Base-by-base conservation (phyloP, 2,797 vertebrate species). In the Tenualosa thibaudeaui region DNA sequence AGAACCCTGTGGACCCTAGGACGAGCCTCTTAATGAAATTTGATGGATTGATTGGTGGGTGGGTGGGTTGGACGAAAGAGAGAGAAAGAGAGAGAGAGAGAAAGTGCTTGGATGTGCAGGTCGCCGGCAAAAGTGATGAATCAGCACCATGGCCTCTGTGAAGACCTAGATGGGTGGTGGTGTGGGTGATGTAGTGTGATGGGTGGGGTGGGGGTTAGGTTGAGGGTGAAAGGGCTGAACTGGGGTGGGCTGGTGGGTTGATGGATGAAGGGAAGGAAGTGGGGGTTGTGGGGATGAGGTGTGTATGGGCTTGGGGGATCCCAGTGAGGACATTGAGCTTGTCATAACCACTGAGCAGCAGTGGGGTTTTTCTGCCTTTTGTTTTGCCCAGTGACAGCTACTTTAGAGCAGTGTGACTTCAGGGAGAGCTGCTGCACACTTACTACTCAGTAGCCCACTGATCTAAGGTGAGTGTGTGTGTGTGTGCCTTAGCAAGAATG, bases 81-180 rank as follows among this genome's bases (percentile, higher is more conserved):
- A 19, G 8, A 19, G 5, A 12, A 0, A 65, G 65, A 13, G 26
- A 12, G 62, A 26, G 54, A 68, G 31, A 81, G 51, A 81, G 65
- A 85, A 86, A 78, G 68, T 81, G 81, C 82, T 85, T 71, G 51
- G 75, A 89, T 37, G 22, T 31, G 65, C 83, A 83, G 88, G 81
- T 91, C 87, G 87, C 26, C 2, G 89, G 85, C 40, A 86, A 90
- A 90, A 88, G 84, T 83, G 88, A 37, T 49, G 83, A 13, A 83
- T 91, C 90, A 91, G 90, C 90, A 87, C 71, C 85, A 85, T 85
- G 84, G 87, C 88, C 89, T 81, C 84, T 82, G 89, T 84, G 87
- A 91, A 89, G 85, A 89, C 65, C 81, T 71, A 43, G 22, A 56
- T 83, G 86, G 58, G 0, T 83, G 56, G 50, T 53, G 78, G n/a